Evolutionary conservation across 2,888 invertebrate genomes (phyloP).

Genomic region (Marronus borbonicus): DNA sequence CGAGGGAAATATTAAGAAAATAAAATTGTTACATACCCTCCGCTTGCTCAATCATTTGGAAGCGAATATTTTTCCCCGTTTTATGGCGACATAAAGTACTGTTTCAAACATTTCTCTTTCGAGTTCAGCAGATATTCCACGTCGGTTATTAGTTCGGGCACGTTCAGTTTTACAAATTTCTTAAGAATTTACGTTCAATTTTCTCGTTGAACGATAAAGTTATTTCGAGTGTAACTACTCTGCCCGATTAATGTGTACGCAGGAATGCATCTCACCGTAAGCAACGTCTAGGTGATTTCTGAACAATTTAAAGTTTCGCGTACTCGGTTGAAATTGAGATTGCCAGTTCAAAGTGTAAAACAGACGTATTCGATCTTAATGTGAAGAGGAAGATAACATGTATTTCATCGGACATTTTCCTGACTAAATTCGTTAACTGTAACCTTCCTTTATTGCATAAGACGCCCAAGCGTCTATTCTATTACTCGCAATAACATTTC

Average conservation of each 20-base stretch:
- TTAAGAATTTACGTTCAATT: constrained; percentile 43
- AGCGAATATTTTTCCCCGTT: constrained; percentile 38
- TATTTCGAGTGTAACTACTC: constrained; percentile 17
- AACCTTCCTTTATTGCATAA: not conserved
- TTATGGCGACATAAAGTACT: constrained; percentile 46
- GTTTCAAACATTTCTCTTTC: constrained; percentile 45
- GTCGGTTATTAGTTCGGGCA: constrained; percentile 36
- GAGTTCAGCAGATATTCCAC: constrained; percentile 26
- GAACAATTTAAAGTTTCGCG: not conserved
- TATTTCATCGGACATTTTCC: not conserved
- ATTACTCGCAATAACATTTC: too few species aligned
- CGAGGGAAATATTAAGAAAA: constrained; percentile 46
- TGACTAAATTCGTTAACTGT: not conserved
- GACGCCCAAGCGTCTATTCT: too few species aligned
- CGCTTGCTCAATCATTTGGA: constrained; percentile 38
- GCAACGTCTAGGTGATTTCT: constrained; percentile 8
- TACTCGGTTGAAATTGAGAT: not conserved
- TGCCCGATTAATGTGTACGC: constrained; percentile 17
- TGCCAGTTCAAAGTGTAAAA: not conserved
- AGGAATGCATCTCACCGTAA: not conserved
- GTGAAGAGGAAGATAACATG: not conserved
- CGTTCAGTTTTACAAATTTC: constrained; percentile 42
- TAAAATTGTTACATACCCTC: constrained; percentile 45
- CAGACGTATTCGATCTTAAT: not conserved
- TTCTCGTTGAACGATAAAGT: constrained; percentile 30